Percentiles rank a stretch among this genome's conserved stretches.
Conservation (phyloP, 2,797 vertebrate species). For the Loriculus beryllinus region DNA sequence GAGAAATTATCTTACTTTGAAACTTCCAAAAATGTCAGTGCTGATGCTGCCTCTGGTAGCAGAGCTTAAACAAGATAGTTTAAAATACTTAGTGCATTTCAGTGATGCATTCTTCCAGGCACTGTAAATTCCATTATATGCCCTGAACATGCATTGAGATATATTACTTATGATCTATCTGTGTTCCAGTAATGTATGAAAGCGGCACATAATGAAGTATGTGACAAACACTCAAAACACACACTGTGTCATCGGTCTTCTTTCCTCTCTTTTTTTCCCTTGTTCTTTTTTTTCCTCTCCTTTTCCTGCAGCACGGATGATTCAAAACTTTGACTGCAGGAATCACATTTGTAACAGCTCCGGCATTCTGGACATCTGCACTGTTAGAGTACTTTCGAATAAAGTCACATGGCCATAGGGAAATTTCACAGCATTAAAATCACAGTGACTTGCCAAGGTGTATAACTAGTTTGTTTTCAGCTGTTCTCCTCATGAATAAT, state of each 20-base stretch:
- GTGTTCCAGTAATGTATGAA: neutral
- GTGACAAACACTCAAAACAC: conserved; percentile 46
- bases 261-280: neutral
- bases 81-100: neutral
- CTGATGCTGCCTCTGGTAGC: conserved; percentile 55
- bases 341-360: conserved; percentile 71
- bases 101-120: neutral
- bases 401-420: conserved; percentile 81
- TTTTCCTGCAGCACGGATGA: conserved; percentile 54
- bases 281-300: neutral
- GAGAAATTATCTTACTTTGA: conserved; percentile 66
- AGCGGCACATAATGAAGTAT: conserved; percentile 31
- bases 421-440: conserved; percentile 81
- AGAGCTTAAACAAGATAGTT: conserved; percentile 37
- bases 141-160: neutral
- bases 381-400: conserved; percentile 73
- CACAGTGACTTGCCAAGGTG: conserved; percentile 80
- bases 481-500: conserved; percentile 88
- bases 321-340: conserved; percentile 70
- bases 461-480: conserved; percentile 88
- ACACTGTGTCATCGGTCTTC: conserved; percentile 43
- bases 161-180: conserved; percentile 11
- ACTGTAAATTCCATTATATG: neutral
- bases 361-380: conserved; percentile 77
- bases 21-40: conserved; percentile 63